These are phyloP conservation scores for Sphaeridia pumilis DNA, from an alignment of 2,888 invertebrate genomes.

Conservation along the genomic window DNA sequence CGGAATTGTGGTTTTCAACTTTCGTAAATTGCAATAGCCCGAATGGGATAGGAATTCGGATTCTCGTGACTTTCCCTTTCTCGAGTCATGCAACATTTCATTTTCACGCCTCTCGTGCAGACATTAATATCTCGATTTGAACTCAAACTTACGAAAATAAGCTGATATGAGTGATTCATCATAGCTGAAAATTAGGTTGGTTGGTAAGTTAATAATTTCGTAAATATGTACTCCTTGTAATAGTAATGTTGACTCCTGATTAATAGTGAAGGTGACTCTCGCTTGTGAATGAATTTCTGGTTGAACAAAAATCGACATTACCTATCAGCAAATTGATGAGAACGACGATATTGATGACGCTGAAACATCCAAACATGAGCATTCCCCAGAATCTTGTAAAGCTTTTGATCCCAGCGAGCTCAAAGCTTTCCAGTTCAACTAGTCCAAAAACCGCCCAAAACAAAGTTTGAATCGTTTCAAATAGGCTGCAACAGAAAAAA, in stretches of 20 bases:
- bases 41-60: too few species aligned
- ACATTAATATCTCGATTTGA: neutral
- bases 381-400: conserved; percentile 97
- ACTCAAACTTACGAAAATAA: conserved; percentile 71
- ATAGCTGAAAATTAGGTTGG: conserved; percentile 83
- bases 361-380: conserved; percentile 97
- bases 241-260: too few species aligned
- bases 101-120: too few species aligned
- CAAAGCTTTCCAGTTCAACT: conserved; percentile 90
- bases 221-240: too few species aligned
- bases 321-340: conserved; percentile 70
- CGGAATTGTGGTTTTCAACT: too few species aligned
- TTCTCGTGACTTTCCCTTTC: too few species aligned
- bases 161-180: conserved; percentile 99
- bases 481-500: conserved; percentile 57
- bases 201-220: too few species aligned
- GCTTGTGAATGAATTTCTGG: too few species aligned
- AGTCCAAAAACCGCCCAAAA: conserved; percentile 99
- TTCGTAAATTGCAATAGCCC: too few species aligned
- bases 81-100: too few species aligned
- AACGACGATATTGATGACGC: conserved; percentile 94
- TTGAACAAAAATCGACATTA: too few species aligned
- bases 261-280: too few species aligned
- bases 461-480: conserved; percentile 92
- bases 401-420: conserved; percentile 86